Percentiles rank a stretch among this genome's conserved stretches.
phyloP scores from a whole-genome alignment of 1,140 invertebrate genomes.

The Drosophila sulfurigaster region DNA sequence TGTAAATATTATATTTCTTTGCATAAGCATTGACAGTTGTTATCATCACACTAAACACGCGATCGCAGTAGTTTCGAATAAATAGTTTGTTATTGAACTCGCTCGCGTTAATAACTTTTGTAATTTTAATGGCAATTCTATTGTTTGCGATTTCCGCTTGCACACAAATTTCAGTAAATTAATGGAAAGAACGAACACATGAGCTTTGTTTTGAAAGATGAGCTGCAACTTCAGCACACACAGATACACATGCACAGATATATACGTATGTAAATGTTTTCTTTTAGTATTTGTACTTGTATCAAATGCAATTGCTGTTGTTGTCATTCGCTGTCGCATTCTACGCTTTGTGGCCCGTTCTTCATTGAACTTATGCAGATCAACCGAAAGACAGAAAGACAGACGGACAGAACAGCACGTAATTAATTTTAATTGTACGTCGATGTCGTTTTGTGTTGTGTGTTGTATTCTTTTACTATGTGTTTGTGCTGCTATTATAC shows the following conservation, averaged over 20 bases:
- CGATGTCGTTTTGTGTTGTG: slow-evolving; percentile 1
- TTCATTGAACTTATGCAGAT: slow-evolving; percentile 80
- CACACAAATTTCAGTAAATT: slow-evolving; percentile 16
- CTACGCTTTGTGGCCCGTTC: slow-evolving; percentile 46
- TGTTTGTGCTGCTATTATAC: too few relatives aligned
- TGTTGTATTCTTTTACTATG: slow-evolving; percentile 27
- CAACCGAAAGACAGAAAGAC: slow-evolving; percentile 1
- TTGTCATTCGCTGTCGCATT: slow-evolving; percentile 33
- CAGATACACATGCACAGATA: not conserved
- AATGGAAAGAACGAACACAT: not conserved
- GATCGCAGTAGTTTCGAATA: slow-evolving; percentile 20
- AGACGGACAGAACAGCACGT: slow-evolving; percentile 48
- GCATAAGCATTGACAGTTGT: slow-evolving; percentile 23
- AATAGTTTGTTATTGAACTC: slow-evolving; percentile 36
- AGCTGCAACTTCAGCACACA: slow-evolving; percentile 4
- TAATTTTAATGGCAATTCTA: slow-evolving; percentile 40
- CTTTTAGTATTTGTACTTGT: not conserved
- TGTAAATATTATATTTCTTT: slow-evolving; percentile 29
- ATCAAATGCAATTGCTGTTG: slow-evolving; percentile 39
- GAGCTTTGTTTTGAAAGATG: slow-evolving; percentile 1
- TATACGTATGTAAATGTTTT: not conserved
- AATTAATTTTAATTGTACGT: slow-evolving; percentile 74
- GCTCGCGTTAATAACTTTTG: slow-evolving; percentile 16
- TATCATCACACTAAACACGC: slow-evolving; percentile 29
- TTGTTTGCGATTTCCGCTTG: slow-evolving; percentile 25